Evolutionary conservation across 1,140 invertebrate genomes (phyloP), one percentile per base, ranked within the genome.

Genomic region (Temnothorax nylanderi): DNA sequence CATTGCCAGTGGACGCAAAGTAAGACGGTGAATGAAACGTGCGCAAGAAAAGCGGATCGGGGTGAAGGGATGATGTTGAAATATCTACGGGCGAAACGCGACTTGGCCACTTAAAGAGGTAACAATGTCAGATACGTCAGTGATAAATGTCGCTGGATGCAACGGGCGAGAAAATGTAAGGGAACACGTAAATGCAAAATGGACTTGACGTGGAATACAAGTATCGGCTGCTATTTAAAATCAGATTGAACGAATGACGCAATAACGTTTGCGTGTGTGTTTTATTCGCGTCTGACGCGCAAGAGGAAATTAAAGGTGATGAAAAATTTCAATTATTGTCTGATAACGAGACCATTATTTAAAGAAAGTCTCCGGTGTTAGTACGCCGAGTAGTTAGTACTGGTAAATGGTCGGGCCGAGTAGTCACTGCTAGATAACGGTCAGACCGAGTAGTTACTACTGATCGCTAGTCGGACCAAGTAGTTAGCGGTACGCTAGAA

Each of bases 11-110:
- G 21, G 78, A 44, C 21, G 49, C 41, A 18, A 56, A 51, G 21
- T 72, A 82, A 82, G 51, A 74, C 7, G 41, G 51, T 34, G 26
- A 82, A 74, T 58, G 44, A 75, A 74, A 62, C 18, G 13, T 54
- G 54, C 32, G 11, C 26, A 21, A 47, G 41, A 37, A 71, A 81
- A 81, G 21, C 47, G 69, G n/a, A 82, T 82, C 41, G 26, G 54
- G 47, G n/a, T 26, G 54, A 74, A 60, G 26, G 32, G 13, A 41
- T 82, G 67, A 74, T 60, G 80, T 62, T 84, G 80, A 84, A 74
- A 62, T 75, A 84, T 84, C 41, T 54, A 26, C 41, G 51, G 60
- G 34, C 41, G 51, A 26, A 26, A 60, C 41, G 69, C 69, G 69
- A 60, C n/a, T 84, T 75, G 69, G 41, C n/a, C 51, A 34, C 54